Evolutionary conservation across 1,140 invertebrate genomes (phyloP).

Genomic region (Archivesica marissinica): DNA sequence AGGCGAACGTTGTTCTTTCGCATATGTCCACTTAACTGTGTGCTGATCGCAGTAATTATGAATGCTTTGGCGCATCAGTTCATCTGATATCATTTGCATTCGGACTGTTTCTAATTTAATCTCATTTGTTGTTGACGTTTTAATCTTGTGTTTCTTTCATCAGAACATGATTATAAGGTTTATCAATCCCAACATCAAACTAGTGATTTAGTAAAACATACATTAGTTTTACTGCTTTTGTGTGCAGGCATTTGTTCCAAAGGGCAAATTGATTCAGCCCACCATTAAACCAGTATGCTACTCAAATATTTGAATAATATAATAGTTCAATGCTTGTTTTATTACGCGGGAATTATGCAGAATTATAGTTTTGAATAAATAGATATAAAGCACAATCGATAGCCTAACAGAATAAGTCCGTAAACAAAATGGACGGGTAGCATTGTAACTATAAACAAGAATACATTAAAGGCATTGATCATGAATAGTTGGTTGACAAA

Average conservation of each 20-base stretch:
- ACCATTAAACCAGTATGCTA: not conserved
- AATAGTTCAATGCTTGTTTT: slow-evolving; percentile 48
- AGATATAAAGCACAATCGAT: slow-evolving; percentile 23
- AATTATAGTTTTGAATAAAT: slow-evolving; percentile 59
- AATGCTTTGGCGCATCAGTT: not conserved
- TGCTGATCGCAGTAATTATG: not conserved
- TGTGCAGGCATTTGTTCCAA: slow-evolving; percentile 36
- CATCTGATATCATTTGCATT: not conserved
- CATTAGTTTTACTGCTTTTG: slow-evolving; percentile 35
- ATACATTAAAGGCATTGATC: slow-evolving; percentile 43
- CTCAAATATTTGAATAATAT: slow-evolving; percentile 45
- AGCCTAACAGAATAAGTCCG: slow-evolving; percentile 46
- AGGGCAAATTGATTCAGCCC: slow-evolving; percentile 40
- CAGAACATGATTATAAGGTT: not conserved
- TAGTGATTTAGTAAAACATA: slow-evolving; percentile 20
- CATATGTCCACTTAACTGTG: not conserved
- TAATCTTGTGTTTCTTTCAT: not conserved
- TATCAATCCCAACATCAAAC: slow-evolving; percentile 29
- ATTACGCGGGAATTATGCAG: slow-evolving; percentile 45
- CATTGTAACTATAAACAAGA: slow-evolving; percentile 37
- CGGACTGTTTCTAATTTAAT: slow-evolving; percentile 32
- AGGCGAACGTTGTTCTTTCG: not conserved
- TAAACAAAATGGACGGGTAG: slow-evolving; percentile 42
- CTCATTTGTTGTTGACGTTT: slow-evolving; percentile 9
- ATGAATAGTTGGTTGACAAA: not conserved